Evolutionary conservation across 2,113 vertebrate genomes (phyloP), one percentile per base, ranked within the genome.

Genomic region (Harpagus bidentatus): DNA sequence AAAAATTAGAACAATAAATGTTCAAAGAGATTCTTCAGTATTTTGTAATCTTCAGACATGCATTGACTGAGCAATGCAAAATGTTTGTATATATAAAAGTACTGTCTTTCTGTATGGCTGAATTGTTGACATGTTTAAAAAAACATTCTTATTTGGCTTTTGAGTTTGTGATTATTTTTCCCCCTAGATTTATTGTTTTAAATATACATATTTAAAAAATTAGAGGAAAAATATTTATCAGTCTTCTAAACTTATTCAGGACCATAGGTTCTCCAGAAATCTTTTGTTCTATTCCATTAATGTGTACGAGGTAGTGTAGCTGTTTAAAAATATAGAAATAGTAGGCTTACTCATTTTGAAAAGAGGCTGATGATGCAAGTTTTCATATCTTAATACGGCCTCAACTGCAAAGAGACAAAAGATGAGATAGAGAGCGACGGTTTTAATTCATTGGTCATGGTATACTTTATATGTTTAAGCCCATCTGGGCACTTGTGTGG

Each of bases 391-490:
- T 91, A 96, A 92, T 92, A 90, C 42, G 74, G 92, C 38, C 96
- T 98, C 97, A 97, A 97, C 97, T 98, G 97, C 93, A 86, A 43
- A 20, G 52, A 97, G 83, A 97, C 91, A 96, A 90, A 96, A 96
- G 83, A 95, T 55, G 78, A 97, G 92, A 83, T 61, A 71, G 4
- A 20, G 81, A 96, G 70, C 43, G 94, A 91, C 91, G 95, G 63
- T 94, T 98, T 97, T 97, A 99, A 98, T 98, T 96, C 98, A 99
- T 99, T 98, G 97, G 98, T 98, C 98, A 98, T 97, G 98, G 97
- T 86, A 5, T 80, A 96, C 94, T 97, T 95, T 89, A 95, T 95
- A 96, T 62, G 3, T 83, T 86, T 95, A 92, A 97, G 91, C 90
- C 96, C 97, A 97, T 98, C 97, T 98, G 97, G 93, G 61, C 42